Conservation (phyloP, 2,797 vertebrate genomes). For the Acrossocheilus wenchowensis region DNA sequence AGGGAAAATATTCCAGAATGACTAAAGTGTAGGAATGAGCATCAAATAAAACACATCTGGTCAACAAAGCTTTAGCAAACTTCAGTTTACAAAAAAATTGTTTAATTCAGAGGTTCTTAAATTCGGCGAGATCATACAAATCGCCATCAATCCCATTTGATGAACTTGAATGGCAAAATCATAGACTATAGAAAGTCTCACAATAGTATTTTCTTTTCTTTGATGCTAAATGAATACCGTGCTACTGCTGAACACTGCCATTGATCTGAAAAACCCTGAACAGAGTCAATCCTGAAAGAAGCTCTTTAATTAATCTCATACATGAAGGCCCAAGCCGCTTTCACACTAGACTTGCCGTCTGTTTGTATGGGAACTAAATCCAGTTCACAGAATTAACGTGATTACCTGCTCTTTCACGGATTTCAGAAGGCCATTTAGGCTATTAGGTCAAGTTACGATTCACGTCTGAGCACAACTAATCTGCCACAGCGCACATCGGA, state of each 20-base stretch:
- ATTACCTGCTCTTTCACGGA: constrained; percentile 66
- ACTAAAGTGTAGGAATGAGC: background rate
- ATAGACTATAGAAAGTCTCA: constrained; percentile 13
- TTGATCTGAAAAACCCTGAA: constrained; percentile 53
- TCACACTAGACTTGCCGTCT: constrained; percentile 42
- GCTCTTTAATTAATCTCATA: constrained; percentile 56
- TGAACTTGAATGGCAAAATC: constrained; percentile 19
- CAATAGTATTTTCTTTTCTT: constrained; percentile 12
- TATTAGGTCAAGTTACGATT: constrained; percentile 57
- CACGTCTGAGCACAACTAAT: constrained; percentile 53
- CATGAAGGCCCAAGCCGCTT: constrained; percentile 67
- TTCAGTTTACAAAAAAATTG: background rate
- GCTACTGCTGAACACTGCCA: constrained; percentile 1
- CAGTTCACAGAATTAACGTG: constrained; percentile 60
- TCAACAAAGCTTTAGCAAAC: background rate
- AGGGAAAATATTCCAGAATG: constrained; percentile 36
- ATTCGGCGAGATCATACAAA: constrained; percentile 12
- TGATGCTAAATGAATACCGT: background rate
- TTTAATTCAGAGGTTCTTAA: background rate
- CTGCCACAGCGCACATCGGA: constrained; percentile 58
- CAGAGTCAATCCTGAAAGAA: constrained; percentile 38
- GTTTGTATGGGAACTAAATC: constrained; percentile 57
- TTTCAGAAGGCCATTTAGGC: constrained; percentile 63
- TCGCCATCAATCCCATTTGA: background rate
- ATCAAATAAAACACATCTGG: constrained; percentile 12